Base-by-base conservation (phyloP, 2,113 vertebrate species). In the Otocyon megalotis region DNA sequence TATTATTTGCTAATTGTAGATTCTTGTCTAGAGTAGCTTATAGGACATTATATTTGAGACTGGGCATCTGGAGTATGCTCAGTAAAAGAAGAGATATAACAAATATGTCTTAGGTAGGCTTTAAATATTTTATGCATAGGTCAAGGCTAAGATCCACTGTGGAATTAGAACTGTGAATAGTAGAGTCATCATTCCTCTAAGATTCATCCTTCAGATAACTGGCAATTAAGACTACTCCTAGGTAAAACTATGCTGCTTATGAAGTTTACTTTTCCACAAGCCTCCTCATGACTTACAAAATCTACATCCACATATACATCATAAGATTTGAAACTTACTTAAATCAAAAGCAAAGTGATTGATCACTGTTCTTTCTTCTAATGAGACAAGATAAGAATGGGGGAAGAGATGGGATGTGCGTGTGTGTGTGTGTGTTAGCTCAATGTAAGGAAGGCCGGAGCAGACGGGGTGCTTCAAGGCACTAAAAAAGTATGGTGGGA, bases 281-380 rank as follows among this genome's bases (percentile, higher is more conserved):
- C 22, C 12, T 95, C 79, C 17, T 81, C n/a, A 62, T 79, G 74
- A 62, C 56, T 83, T 93, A 74, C 0, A 83, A 93, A 88, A 74
- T 92, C 4, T 72, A 74, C 37, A 88, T 81, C 88, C 67, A 60
- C 1, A 43, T 50, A 65, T 19, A 81, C 22, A 1, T 74, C 32
- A 71, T 97, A 48, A 69, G 13, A 77, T 93, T 77, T 77, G 62
- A 87, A 85, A 92, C 43, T 76, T 60, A 83, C 85, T 96, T 88
- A 95, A 93, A 63, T 84, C n/a, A 95, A 92, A 83, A 12, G 14
- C 13, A 80, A 95, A 80, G 9, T 90, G 62, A 93, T 87, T 62
- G 72, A 28, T 65, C n/a, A 69, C 8, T 80, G n/a, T 74, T 89
- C n/a, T 35, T 71, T 79, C 35, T 82, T 58, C n/a, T 82, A 65